Evolutionary conservation across 2,888 invertebrate genomes (phyloP).

Genomic region (Trissolcus brochymenae): DNA sequence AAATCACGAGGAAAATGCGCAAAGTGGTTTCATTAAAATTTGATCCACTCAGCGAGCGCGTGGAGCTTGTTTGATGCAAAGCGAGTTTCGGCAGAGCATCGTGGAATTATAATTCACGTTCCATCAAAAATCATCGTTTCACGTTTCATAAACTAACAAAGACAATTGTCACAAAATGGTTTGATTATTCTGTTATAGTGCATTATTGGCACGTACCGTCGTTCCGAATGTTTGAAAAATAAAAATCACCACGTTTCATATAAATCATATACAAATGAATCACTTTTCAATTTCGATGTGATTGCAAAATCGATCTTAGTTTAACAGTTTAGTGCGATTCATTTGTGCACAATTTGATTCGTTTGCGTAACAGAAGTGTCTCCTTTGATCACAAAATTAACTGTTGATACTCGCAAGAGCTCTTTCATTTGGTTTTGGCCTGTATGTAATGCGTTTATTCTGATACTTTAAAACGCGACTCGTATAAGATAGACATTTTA

Average conservation of each 20-base stretch:
- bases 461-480: too few relatives aligned
- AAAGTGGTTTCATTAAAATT: constrained; percentile 22
- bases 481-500: too few relatives aligned
- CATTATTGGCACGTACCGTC: too few relatives aligned
- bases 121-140: constrained; percentile 5
- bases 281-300: constrained; percentile 3
- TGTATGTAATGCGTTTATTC: too few relatives aligned
- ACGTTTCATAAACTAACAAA: not conserved
- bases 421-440: constrained; percentile 19
- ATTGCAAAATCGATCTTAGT: constrained; percentile 20
- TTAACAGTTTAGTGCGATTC: constrained; percentile 1
- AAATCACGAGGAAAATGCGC: constrained; percentile 18
- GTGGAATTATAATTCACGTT: not conserved
- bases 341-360: constrained; percentile 24
- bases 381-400: constrained; percentile 28
- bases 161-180: too few relatives aligned
- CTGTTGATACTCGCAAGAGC: constrained; percentile 14
- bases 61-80: constrained; percentile 6
- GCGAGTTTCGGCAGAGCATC: too few relatives aligned
- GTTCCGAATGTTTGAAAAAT: too few relatives aligned
- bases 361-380: constrained; percentile 25
- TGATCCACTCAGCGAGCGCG: constrained; percentile 1
- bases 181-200: too few relatives aligned
- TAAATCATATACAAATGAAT: not conserved
- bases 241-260: too few relatives aligned